These are phyloP conservation scores for Papilio helenus DNA, from an alignment of 1,140 invertebrate species.

Conservation along the genomic window DNA sequence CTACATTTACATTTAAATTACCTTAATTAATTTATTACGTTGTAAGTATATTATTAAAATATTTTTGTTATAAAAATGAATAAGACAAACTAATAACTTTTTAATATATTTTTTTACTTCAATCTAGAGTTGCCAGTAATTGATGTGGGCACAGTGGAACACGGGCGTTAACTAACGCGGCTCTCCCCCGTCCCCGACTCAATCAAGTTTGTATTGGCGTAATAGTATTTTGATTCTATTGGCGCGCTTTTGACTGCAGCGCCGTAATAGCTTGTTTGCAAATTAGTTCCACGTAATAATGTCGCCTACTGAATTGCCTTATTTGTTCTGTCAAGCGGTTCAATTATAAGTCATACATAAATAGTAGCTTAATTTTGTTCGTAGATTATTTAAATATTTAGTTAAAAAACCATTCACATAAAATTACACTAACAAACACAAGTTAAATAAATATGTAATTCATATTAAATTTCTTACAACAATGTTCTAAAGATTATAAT, in stretches of 20 bases:
- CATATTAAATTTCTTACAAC: background rate
- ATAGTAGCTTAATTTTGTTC: background rate
- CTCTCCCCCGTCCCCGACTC: constrained; percentile 66
- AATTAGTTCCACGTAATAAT: constrained; percentile 67
- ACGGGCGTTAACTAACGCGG: constrained; percentile 32
- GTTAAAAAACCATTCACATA: background rate
- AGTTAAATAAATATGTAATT: background rate
- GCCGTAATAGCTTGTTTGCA: constrained; percentile 72
- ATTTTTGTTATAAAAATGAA: background rate
- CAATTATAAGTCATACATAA: background rate
- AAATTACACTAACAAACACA: background rate
- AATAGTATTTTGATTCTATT: constrained; percentile 82
- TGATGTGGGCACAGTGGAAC: constrained; percentile 42
- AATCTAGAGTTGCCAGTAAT: background rate
- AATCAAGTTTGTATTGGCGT: constrained; percentile 80
- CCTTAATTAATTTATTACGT: constrained; percentile 20
- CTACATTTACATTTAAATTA: constrained; percentile 19
- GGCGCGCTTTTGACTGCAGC: constrained; percentile 73
- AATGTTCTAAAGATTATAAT: constrained; percentile 4
- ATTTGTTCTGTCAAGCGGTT: background rate
- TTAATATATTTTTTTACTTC: background rate
- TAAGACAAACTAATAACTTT: background rate
- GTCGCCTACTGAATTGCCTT: constrained; percentile 40
- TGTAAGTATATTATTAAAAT: background rate
- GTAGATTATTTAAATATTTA: background rate